Base-by-base conservation (phyloP, 2,888 invertebrate genomes). In the Brachyptera putata region DNA sequence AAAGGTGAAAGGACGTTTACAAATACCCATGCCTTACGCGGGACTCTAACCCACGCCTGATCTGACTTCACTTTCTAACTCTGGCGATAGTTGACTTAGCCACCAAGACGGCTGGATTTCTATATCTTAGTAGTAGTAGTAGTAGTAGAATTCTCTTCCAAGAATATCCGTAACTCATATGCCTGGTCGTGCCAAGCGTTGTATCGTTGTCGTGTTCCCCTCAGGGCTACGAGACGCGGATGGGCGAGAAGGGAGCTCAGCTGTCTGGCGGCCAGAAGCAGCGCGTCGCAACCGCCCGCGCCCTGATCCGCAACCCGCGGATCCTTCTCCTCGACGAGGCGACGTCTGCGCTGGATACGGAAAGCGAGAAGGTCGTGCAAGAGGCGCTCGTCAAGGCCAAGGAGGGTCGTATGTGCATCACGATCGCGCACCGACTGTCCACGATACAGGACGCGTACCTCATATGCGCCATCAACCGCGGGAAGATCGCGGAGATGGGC, bases 191-290 rank as follows among this genome's bases (percentile, higher is more conserved):
- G n/a, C n/a, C n/a, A n/a, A n/a, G n/a, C n/a, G n/a, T n/a, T n/a
- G n/a, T n/a, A n/a, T n/a, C n/a, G n/a, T n/a, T n/a, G n/a, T n/a
- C n/a, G n/a, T n/a, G n/a, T 16, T 57, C 3, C 16, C 18, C 65
- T 22, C 68, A 87, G 82, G 87, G 86, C 14, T 89, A 90, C 71
- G 83, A 87, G n/a, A 90, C 89, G 0, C 79, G 84, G 2, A 79
- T 89, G 61, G 89, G 89, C 36, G 83, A 86, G 56, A 86, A 86
- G 71, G 89, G 89, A 0, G 85, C 87, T 0, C 89, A 90, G 67
- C 74, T 91, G 53, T 87, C 85, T 0, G 93, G 93, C 16, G 93
- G 93, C 0, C 93, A 94, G 75, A 93, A 93, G 71, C 93, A 93
- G 72, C 77, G 92, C 59, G 87, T 94, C 48, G 82, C 82, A 9